Evolutionary conservation across 2,888 invertebrate genomes (phyloP), one percentile per base, ranked within the genome.

Genomic region (Metellina segmentata): DNA sequence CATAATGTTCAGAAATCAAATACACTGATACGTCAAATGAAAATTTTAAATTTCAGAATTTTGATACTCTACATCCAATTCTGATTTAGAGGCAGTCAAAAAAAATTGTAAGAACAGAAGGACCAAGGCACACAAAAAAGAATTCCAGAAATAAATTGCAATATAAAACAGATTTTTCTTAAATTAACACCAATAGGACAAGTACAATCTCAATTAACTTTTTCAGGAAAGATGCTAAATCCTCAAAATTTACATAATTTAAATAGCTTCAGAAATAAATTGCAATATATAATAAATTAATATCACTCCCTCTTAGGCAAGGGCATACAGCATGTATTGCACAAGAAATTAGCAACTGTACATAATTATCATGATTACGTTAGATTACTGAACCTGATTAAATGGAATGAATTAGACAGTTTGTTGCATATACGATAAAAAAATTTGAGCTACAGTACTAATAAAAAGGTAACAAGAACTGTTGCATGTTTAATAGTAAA

Each of bases 231-330:
- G 34, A 34, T 34, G 34, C 34, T 34, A 34, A 34, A 34, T 34
- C 34, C 34, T 34, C 34, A 34, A 34, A 34, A 2, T 34, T 34
- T 34, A 34, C 34, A 34, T 34, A 34, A 34, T 34, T 34, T 61
- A 61, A 61, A 61, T 61, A 61, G 61, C 16, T 5, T 9, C 16
- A 61, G 61, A n/a, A 9, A 81, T 70, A 16, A 72, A 19, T 72
- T 49, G 71, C 19, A 71, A 83, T 72, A 52, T 72, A 87, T 71
- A 87, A 87, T 87, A 86, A 86, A 91, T 86, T 91, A 87, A 91
- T 91, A 91, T 91, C 91, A 91, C 91, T 83, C 91, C 81, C 78
- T 83, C 19, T 49, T 20, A 75, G 13, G 81, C n/a, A 53, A 81
- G 88, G 81, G 88, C 34, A 69, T 48, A 79, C 53, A 81, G 53